Base-by-base conservation (phyloP, 1,140 invertebrate genomes). In the Rhysida immarginata region DNA sequence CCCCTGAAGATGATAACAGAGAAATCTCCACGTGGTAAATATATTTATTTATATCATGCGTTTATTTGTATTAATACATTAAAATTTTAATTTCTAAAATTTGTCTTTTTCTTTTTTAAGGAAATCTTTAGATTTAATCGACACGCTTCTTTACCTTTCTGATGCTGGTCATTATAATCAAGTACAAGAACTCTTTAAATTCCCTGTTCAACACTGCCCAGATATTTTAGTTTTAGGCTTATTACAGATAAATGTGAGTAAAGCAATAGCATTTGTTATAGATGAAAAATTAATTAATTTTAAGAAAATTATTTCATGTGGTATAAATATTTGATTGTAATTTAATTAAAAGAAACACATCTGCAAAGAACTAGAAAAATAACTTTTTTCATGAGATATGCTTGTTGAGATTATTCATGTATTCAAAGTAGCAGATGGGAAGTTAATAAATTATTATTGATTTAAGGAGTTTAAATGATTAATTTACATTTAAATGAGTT, bases 111-210 rank as follows among this genome's bases (percentile, higher is more conserved):
- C n/a, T 51, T 24, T 42, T 5, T 65, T 5, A 58, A 72, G 74
- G 75, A 81, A 88, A 61, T 94, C 86, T 1, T 66, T 96, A 24
- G 90, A 94, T 65, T 74, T 98, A 24, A 79, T 98, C 0, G 92
- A 97, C 66, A 71, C 87, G 11, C 68, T 98, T 26, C 68, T 98
- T 11, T 80, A 81, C 62, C 78, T 97, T 57, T 84, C 88, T 2
- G 93, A 96, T 26, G 78, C 82, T 59, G 90, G 89, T 2, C 80
- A 87, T 41, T 85, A 84, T 63, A 71, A 73, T 46, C 78, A 84
- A 66, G 84, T 93, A 1, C 84, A 87, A 62, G 93, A 97, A 59
- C 69, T 96, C 14, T 90, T 97, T 61, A 94, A 94, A 68, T 84
- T 86, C 70, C 92, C 93, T 0, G 74, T 93, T 11, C 83, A 89